Percentiles rank a stretch among this genome's conserved stretches.
Evolutionary conservation across 1,140 invertebrate genomes (phyloP).

Genomic region (Drosophila nasuta): DNA sequence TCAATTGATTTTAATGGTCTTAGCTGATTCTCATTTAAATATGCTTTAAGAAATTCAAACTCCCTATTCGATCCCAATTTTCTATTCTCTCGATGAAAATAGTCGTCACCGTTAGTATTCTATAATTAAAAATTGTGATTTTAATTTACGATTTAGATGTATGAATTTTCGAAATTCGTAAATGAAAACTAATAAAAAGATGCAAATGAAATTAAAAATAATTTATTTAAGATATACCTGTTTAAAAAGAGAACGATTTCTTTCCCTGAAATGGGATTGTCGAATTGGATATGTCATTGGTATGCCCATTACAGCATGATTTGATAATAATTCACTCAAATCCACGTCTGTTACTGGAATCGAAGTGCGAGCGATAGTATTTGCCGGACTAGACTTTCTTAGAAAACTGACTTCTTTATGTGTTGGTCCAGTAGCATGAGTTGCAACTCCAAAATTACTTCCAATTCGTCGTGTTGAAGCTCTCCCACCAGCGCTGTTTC

Average conservation of each 20-base stretch:
- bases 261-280: conserved; percentile 76
- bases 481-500: background rate
- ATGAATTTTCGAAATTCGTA: too few species aligned
- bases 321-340: conserved; percentile 22
- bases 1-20: conserved; percentile 6
- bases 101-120: conserved; percentile 34
- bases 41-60: background rate
- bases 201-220: background rate
- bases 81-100: conserved; percentile 51
- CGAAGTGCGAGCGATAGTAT: conserved; percentile 9
- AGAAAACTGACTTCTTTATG: conserved; percentile 38
- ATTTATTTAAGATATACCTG: conserved; percentile 55
- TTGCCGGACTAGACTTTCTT: conserved; percentile 14
- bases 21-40: conserved; percentile 19
- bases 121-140: conserved; percentile 32
- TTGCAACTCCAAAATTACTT: conserved; percentile 6
- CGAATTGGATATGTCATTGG: conserved; percentile 60
- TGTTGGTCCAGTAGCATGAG: conserved; percentile 5
- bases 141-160: background rate
- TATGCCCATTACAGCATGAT: conserved; percentile 53
- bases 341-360: conserved; percentile 30
- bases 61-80: conserved; percentile 15
- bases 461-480: conserved; percentile 58
- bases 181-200: too few species aligned
- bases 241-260: conserved; percentile 70